These are phyloP conservation scores for Pseudorhiza aurosa DNA, from an alignment of 30 jellyfish, hydroid and myxozoan species.

Conservation along the genomic window DNA sequence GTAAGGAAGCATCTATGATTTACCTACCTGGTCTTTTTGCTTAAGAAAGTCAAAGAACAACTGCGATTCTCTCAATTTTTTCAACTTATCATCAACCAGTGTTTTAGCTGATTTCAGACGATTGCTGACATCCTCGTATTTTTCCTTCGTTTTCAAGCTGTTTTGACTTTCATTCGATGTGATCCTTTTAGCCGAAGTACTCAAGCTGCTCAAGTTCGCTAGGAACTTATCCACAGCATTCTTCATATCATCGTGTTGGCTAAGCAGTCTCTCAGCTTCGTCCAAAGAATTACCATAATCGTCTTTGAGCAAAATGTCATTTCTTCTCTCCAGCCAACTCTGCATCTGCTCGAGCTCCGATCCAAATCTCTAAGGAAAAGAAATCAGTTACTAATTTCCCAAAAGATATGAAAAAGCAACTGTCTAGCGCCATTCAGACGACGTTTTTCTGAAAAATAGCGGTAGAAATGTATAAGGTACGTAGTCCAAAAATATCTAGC, in stretches of 20 bases:
- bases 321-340: slow-evolving; percentile 59
- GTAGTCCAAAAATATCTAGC: too few relatives aligned
- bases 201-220: slow-evolving; percentile 18
- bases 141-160: slow-evolving; percentile 11
- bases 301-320: background rate
- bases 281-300: slow-evolving; percentile 40
- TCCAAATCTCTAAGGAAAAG: slow-evolving; percentile 37
- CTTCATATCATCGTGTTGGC: slow-evolving; percentile 18
- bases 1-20: too few relatives aligned
- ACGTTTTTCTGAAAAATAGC: too few relatives aligned
- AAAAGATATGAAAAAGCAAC: too few relatives aligned
- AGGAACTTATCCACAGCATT: slow-evolving; percentile 28
- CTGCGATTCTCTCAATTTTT: slow-evolving; percentile 30
- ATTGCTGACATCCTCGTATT: slow-evolving; percentile 18
- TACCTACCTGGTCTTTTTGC: slow-evolving; percentile 35
- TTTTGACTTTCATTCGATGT: background rate
- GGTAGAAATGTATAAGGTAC: too few relatives aligned
- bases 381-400: too few relatives aligned
- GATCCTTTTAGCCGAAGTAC: slow-evolving; percentile 7
- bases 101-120: slow-evolving; percentile 18
- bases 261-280: slow-evolving; percentile 22
- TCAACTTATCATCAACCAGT: slow-evolving; percentile 1
- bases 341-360: slow-evolving; percentile 60
- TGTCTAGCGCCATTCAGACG: too few relatives aligned
- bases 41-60: slow-evolving; percentile 26